Evolutionary conservation across 1,140 invertebrate species (phyloP), one percentile per base, ranked within the genome.

Genomic region (Pomacea maculata): DNA sequence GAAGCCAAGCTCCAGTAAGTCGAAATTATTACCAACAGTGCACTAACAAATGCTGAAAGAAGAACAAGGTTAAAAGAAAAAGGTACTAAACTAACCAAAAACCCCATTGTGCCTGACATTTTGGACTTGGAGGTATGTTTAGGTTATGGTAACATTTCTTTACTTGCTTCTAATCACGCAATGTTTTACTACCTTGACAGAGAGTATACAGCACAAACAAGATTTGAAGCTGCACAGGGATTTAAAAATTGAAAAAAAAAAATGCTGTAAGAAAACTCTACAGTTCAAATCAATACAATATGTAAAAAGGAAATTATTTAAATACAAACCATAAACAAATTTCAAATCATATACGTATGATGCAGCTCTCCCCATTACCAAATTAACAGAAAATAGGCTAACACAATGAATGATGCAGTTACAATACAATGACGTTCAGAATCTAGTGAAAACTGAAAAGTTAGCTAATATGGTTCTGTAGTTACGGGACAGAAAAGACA

Each of bases 281-380:
- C 57, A 4, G 8, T 61, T 61, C 57, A 61, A 61, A 61, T 61
- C 57, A 61, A 61, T 61, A 45, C 34, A 17, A 61, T 61, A 61
- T 61, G 57, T 61, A 61, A 61, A 17, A 61, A 61, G 8, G 19
- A 75, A 75, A 55, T 57, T 19, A 70, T 25, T 57, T 75, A 25
- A 55, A 17, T 75, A 55, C 52, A 72, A 72, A 72, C 71, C 34
- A 21, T 45, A 73, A 73, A 34, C 14, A 45, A n/a, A 52, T 75
- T 57, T 75, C 17, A 75, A 75, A 55, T 21, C 73, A 75, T 57
- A 57, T 57, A 75, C 54, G 6, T 74, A 68, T 54, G 52, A 78
- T 78, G 77, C 77, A 78, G 70, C 67, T 78, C 67, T 64, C 54
- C 77, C 77, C 77, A 57, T 80, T 75, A 76, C 63, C 54, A 73